Conservation (phyloP, 1,140 invertebrate species). For the Habropoda laboriosa region DNA sequence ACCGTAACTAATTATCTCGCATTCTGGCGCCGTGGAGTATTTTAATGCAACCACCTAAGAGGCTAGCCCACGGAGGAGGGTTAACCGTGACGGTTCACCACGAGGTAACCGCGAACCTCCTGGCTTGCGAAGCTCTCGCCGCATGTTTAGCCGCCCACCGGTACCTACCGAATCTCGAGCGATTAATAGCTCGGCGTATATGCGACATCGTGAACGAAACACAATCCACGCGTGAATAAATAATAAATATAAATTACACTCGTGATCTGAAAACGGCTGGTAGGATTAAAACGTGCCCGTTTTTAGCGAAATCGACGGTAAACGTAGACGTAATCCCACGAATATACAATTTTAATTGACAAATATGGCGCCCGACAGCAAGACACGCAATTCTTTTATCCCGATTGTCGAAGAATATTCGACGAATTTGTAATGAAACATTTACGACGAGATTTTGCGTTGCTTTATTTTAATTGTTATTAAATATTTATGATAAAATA, state of each 20-base stretch:
- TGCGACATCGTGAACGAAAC: neutral
- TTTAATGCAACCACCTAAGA: slow-evolving; percentile 47
- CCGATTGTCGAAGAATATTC: too few relatives aligned
- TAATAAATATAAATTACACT: neutral
- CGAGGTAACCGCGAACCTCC: slow-evolving; percentile 46
- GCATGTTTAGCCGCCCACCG: neutral
- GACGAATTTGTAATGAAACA: too few relatives aligned
- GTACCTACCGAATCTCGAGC: slow-evolving; percentile 25
- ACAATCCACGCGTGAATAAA: slow-evolving; percentile 3
- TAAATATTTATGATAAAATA: too few relatives aligned
- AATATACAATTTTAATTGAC: neutral
- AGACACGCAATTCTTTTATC: neutral
- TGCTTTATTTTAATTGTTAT: too few relatives aligned
- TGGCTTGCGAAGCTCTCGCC: slow-evolving; percentile 36
- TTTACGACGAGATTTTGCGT: too few relatives aligned
- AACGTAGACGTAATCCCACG: neutral
- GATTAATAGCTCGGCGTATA: slow-evolving; percentile 14
- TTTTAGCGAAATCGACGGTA: neutral
- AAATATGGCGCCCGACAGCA: neutral
- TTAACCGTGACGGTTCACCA: slow-evolving; percentile 42
- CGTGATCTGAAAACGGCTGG: neutral
- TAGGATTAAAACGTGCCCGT: neutral
- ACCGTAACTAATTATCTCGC: slow-evolving; percentile 41
- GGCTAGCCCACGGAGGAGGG: slow-evolving; percentile 8
- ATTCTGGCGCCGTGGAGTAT: slow-evolving; percentile 32